A percentile compares a stretch with the other conserved stretches of the same genome.
These are phyloP conservation scores for Ibidorhyncha struthersii DNA, from an alignment of 2,113 vertebrate species.

Conservation along the genomic window DNA sequence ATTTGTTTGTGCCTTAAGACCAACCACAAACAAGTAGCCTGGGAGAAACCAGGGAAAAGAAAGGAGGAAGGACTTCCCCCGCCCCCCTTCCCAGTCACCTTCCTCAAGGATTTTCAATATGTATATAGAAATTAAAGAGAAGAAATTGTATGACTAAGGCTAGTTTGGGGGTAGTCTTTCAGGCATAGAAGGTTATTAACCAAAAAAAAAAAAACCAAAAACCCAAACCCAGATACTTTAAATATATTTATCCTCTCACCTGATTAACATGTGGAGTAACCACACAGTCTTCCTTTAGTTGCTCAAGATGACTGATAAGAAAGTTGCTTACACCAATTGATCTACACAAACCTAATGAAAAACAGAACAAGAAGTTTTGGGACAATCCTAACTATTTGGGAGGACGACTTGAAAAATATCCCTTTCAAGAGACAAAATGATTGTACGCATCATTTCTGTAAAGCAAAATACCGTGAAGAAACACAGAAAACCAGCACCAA, in stretches of 20 bases:
- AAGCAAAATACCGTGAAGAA: not conserved
- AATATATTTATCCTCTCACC: slow-evolving; percentile 52
- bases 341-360: slow-evolving; percentile 74
- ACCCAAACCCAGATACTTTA: not conserved
- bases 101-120: not conserved
- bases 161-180: not conserved
- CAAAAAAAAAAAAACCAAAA: not conserved
- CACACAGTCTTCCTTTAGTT: slow-evolving; percentile 79
- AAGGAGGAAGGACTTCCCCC: not conserved
- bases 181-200: not conserved
- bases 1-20: not conserved
- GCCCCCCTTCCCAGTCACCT: not conserved
- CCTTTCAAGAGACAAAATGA: not conserved
- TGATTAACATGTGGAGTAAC: slow-evolving; percentile 80
- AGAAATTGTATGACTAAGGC: not conserved
- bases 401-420: not conserved
- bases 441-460: not conserved
- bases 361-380: not conserved
- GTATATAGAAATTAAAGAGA: not conserved
- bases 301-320: slow-evolving; percentile 80
- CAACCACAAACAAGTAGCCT: not conserved
- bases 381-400: not conserved
- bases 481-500: not conserved
- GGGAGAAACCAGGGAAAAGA: not conserved
- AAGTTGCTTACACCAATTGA: slow-evolving; percentile 87